These are phyloP conservation scores for Haplotaxodon microlepis DNA, from an alignment of 2,113 vertebrate genomes.

Conservation along the genomic window DNA sequence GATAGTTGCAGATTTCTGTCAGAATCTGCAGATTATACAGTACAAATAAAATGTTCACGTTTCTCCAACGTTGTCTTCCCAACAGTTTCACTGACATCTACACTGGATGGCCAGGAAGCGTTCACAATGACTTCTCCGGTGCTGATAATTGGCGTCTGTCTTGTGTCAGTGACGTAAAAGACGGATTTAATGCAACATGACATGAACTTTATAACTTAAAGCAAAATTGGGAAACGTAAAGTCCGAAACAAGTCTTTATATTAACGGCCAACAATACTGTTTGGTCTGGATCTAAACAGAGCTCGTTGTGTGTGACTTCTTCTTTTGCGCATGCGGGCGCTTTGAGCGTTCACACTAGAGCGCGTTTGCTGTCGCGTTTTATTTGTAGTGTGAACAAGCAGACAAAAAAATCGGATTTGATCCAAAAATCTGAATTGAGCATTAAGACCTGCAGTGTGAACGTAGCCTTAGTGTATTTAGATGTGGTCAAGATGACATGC, in stretches of 20 bases:
- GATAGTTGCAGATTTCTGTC: neutral
- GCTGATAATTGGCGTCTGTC: neutral
- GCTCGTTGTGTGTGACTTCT: accelerated
- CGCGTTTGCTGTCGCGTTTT: accelerated
- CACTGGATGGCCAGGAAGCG: accelerated
- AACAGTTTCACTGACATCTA: neutral
- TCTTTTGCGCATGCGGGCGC: neutral
- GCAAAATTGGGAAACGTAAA: neutral
- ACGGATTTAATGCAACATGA: neutral
- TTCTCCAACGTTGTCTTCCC: accelerated
- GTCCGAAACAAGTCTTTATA: neutral
- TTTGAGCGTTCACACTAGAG: accelerated
- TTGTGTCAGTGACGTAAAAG: neutral
- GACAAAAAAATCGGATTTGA: neutral
- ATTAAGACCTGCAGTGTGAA: neutral
- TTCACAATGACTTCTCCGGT: accelerated
- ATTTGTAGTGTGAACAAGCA: accelerated
- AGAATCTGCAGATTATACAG: neutral
- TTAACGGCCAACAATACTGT: neutral
- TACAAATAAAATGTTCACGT: neutral
- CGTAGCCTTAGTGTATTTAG: neutral
- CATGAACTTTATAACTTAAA: neutral
- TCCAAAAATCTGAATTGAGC: accelerated
- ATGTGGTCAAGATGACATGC: neutral
- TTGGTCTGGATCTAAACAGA: accelerated